phyloP scores from a whole-genome alignment of 2,888 invertebrate species.

The Cataglyphis cursor region DNA sequence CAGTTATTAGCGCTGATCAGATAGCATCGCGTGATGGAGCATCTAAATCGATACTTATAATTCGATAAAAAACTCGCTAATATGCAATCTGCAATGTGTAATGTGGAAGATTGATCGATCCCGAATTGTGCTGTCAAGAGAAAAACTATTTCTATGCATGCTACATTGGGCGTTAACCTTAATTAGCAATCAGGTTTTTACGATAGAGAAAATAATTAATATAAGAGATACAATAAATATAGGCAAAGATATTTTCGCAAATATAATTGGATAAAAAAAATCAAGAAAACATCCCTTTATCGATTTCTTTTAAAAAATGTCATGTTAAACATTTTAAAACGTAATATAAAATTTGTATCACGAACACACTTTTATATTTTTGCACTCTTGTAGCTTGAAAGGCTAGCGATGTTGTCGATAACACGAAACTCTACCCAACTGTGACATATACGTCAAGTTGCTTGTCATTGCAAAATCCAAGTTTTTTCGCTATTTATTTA shows the following conservation, averaged over 20 bases:
- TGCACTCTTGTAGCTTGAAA: not conserved
- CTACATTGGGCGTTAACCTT: not conserved
- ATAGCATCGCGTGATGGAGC: not conserved
- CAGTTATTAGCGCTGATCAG: not conserved
- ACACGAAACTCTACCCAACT: not conserved
- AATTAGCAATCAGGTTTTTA: not conserved
- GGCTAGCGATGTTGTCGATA: constrained; percentile 34
- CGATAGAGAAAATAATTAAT: not conserved
- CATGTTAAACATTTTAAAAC: not conserved
- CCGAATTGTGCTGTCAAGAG: not conserved
- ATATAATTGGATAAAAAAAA: not conserved
- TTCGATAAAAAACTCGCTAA: constrained; percentile 15
- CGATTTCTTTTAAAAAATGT: not conserved
- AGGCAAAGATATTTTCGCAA: not conserved
- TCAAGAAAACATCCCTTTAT: not conserved
- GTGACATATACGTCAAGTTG: not conserved
- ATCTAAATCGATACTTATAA: not conserved
- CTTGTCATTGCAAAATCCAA: not conserved
- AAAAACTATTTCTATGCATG: not conserved
- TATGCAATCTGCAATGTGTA: not conserved
- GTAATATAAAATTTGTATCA: not conserved
- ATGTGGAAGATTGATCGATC: constrained; percentile 28
- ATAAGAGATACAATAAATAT: not conserved
- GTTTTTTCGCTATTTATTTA: constrained; percentile 23
- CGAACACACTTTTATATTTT: not conserved